A percentile compares a stretch with the other conserved stretches of the same genome.
Conservation (phyloP, 2,888 invertebrate genomes). For the Seira musarum region DNA sequence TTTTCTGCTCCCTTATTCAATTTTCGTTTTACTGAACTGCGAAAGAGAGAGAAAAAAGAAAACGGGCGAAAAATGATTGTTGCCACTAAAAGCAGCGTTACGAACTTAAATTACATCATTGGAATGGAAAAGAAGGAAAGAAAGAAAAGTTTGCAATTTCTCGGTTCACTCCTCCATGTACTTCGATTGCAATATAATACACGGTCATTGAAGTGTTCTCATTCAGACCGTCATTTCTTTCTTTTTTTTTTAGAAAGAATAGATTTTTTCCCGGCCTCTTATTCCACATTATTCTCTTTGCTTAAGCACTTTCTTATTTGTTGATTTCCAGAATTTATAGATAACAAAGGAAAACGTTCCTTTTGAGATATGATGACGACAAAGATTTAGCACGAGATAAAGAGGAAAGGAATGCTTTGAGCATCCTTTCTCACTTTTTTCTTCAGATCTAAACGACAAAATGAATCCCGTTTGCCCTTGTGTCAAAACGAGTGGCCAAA, state of each 20-base stretch:
- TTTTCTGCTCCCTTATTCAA: background rate
- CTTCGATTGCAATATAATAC: background rate
- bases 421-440: background rate
- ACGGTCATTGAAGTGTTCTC: background rate
- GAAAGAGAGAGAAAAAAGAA: background rate
- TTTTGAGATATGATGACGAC: slow-evolving; percentile 1
- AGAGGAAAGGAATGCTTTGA: background rate
- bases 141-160: slow-evolving; percentile 40
- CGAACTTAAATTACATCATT: slow-evolving; percentile 1
- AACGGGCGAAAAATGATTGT: background rate
- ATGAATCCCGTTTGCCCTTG: slow-evolving; percentile 28
- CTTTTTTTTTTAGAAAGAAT: background rate
- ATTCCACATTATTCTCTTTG: background rate
- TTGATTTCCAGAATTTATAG: background rate
- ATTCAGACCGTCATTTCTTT: background rate
- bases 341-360: background rate
- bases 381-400: slow-evolving; percentile 9
- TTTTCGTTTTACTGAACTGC: background rate
- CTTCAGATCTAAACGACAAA: slow-evolving; percentile 2
- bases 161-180: background rate
- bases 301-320: slow-evolving; percentile 2
- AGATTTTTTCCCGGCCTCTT: background rate
- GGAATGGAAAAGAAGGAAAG: slow-evolving; percentile 12
- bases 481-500: slow-evolving; percentile 44
- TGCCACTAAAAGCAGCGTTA: background rate